These are phyloP conservation scores for Dysdera silvatica DNA, from an alignment of 1,140 invertebrate genomes.

Conservation along the genomic window DNA sequence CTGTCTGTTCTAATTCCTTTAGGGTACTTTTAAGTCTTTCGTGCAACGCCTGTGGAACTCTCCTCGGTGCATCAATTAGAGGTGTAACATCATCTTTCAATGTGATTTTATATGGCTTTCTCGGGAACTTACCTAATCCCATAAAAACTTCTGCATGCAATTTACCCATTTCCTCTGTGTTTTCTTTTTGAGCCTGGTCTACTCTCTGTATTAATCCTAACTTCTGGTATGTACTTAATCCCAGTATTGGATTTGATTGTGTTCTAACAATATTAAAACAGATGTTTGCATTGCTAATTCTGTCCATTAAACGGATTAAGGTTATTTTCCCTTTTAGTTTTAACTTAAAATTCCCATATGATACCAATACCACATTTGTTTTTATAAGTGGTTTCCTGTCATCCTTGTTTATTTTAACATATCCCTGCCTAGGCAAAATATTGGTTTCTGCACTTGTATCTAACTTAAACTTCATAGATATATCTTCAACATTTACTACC, in stretches of 20 bases:
- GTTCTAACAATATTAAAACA: not conserved
- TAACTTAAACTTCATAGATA: not conserved
- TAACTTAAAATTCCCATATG: not conserved
- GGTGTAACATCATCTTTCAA: slow-evolving; percentile 1
- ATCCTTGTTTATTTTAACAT: too few relatives aligned
- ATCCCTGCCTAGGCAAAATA: too few relatives aligned
- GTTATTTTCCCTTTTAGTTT: not conserved
- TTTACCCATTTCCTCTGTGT: not conserved
- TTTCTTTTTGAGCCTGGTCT: not conserved
- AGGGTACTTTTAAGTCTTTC: slow-evolving; percentile 19
- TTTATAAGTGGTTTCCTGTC: too few relatives aligned
- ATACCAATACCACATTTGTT: too few relatives aligned
- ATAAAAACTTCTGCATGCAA: slow-evolving; percentile 4
- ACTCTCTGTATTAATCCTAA: not conserved
- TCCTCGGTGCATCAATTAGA: slow-evolving; percentile 8
- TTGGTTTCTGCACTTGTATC: not conserved
- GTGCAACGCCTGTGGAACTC: slow-evolving; percentile 16
- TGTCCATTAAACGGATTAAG: not conserved
- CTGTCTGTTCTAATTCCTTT: slow-evolving; percentile 28
- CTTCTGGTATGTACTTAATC: not conserved
- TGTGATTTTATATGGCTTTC: slow-evolving; percentile 1
- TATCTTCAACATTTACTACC: not conserved
- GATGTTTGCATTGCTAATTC: not conserved
- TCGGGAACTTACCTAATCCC: not conserved
- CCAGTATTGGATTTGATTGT: not conserved